Base-by-base conservation (phyloP, 1,140 invertebrate species). In the Hestina assimilis region DNA sequence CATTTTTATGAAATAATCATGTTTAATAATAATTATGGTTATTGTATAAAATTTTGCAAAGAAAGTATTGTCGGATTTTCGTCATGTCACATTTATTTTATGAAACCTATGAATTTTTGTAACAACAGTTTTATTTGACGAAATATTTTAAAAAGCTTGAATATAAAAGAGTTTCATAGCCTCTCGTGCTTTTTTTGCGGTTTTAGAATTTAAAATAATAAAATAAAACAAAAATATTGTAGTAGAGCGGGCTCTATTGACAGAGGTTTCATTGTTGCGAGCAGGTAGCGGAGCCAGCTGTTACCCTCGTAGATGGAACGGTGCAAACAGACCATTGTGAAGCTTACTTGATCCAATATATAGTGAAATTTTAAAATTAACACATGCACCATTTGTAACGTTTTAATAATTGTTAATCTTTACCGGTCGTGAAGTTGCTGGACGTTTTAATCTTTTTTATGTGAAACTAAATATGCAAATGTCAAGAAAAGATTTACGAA, bases 211-310 rank as follows among this genome's bases (percentile, higher is more conserved):
- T 45, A 52, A 55, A 59, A 59, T 63, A 65, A 66, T 72, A 64
- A 72, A 69, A 66, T 59, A 64, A 62, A 69, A 62, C 69, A 77
- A 76, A 71, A 79, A 79, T 78, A 86, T 79, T 78, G 73, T 70
- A 65, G 45, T 62, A 67, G 59, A 59, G 42, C 65, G 57, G 62
- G 62, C 64, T 73, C 74, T 79, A 75, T 77, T 72, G 72, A 75
- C 72, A 75, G 64, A 78, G 69, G 70, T 72, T 74, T 69, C 71
- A 79, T 83, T 81, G 76, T 84, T 59, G 62, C 54, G 70, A 73
- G 79, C 81, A 87, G 83, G 83, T 84, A 87, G 75, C 59, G 66
- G 58, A 48, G 63, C 69, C 78, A 83, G 78, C 77, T 82, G 79
- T 77, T 75, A 71, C 82, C 75, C 70, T 72, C 66, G 64, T 64